These are phyloP conservation scores for Zaprionus kolodkinae DNA, from an alignment of 1,140 invertebrate genomes.

Conservation along the genomic window DNA sequence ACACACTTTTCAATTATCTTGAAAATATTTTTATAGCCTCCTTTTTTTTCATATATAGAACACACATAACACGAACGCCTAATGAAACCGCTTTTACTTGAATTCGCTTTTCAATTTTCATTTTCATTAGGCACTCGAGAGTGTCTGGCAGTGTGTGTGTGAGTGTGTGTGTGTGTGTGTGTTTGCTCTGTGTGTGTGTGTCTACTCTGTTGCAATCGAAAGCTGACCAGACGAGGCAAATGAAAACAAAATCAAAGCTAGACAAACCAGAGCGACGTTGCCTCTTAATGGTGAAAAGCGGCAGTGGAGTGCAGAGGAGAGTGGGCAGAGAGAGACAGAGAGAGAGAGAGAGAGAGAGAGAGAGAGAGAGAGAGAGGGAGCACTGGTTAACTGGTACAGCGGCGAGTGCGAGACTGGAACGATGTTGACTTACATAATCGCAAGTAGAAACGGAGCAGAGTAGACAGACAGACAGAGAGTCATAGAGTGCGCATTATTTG, in stretches of 20 bases:
- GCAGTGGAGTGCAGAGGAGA: background rate
- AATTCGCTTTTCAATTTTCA: conserved; percentile 40
- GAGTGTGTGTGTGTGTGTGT: conserved; percentile 19
- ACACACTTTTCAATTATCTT: background rate
- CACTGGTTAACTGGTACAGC: conserved; percentile 18
- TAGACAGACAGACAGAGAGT: background rate
- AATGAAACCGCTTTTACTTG: conserved; percentile 47
- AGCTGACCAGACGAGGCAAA: conserved; percentile 52
- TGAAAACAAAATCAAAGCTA: conserved; percentile 58
- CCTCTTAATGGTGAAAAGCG: conserved; percentile 33
- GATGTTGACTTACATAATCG: conserved; percentile 59
- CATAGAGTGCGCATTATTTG: conserved; percentile 30
- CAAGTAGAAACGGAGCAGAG: conserved; percentile 53
- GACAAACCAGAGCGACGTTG: conserved; percentile 51
- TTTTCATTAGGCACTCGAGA: conserved; percentile 34
- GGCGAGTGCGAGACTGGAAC: conserved; percentile 36
- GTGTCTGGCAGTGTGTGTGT: conserved; percentile 12
- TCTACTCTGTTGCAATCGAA: conserved; percentile 59
- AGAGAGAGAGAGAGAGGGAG: conserved; percentile 24
- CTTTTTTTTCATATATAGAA: conserved; percentile 15
- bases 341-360: conserved; percentile 10
- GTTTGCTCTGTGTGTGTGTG: conserved; percentile 22
- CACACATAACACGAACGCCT: conserved; percentile 7
- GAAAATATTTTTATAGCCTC: conserved; percentile 1
- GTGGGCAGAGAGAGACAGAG: background rate